Percentiles rank a stretch among this genome's conserved stretches.
These are phyloP conservation scores for Arenaria interpres DNA, from an alignment of 2,113 vertebrate genomes.

Conservation along the genomic window DNA sequence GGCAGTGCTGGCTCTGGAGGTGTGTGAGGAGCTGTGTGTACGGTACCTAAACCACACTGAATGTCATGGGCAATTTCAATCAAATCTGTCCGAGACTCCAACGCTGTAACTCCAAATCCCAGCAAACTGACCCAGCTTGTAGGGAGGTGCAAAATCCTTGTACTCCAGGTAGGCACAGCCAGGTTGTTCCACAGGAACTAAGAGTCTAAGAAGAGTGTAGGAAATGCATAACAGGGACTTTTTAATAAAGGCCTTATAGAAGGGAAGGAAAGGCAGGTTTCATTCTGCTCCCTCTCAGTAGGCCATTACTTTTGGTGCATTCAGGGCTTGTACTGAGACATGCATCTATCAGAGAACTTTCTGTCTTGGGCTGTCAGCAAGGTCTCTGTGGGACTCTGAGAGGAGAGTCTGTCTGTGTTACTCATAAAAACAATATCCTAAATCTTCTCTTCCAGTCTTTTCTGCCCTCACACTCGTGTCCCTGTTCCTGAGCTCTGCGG, in stretches of 20 bases:
- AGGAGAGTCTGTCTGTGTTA: neutral
- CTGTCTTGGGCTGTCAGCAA: neutral
- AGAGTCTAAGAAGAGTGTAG: neutral
- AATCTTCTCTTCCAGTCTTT: neutral
- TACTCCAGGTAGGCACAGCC: neutral
- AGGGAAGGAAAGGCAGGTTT: neutral
- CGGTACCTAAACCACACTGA: neutral
- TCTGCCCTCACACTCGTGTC: neutral
- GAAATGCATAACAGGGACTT: rapidly evolving
- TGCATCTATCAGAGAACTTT: neutral
- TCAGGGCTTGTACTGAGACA: neutral
- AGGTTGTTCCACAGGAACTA: neutral
- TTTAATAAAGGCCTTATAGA: neutral
- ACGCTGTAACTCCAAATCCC: neutral
- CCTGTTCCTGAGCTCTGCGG: neutral
- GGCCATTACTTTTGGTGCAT: neutral
- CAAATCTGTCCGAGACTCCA: neutral
- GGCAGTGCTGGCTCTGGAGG: neutral
- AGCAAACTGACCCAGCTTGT: neutral
- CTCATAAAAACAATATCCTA: neutral
- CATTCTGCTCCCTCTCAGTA: neutral
- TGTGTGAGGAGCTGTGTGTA: neutral
- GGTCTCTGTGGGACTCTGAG: neutral
- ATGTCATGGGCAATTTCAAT: neutral
- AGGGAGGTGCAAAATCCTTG: neutral